Conservation (phyloP, 2,888 invertebrate species). For the Leptura quadrifasciata region DNA sequence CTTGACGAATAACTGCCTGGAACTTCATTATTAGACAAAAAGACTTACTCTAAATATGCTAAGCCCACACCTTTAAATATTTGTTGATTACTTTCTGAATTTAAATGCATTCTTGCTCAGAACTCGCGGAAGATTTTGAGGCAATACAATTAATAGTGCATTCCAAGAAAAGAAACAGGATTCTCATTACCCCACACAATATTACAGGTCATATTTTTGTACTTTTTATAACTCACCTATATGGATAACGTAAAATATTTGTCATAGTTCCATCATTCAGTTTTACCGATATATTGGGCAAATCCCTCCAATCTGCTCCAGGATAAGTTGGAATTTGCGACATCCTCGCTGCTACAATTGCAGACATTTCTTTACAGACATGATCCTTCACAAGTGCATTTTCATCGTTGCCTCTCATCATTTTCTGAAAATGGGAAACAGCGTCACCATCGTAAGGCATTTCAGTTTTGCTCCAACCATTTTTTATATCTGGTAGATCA, state of each 20-base stretch:
- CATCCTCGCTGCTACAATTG: constrained; percentile 86
- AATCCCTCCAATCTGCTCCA: constrained; percentile 91
- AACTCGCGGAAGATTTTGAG: neutral
- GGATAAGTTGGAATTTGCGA: constrained; percentile 83
- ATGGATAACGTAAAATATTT: constrained; percentile 76
- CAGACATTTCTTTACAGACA: constrained; percentile 89
- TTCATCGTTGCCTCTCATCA: constrained; percentile 76
- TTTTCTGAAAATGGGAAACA: constrained; percentile 84
- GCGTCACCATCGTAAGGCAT: constrained; percentile 84
- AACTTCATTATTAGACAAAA: too few relatives aligned
- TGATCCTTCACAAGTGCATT: constrained; percentile 78
- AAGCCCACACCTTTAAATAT: too few relatives aligned
- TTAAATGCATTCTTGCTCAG: too few relatives aligned
- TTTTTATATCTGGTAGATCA: constrained; percentile 85
- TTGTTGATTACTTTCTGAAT: too few relatives aligned
- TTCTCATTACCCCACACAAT: too few relatives aligned
- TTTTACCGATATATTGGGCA: constrained; percentile 85
- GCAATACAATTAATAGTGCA: neutral
- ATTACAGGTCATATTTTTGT: neutral
- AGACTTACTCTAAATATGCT: too few relatives aligned
- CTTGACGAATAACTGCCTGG: too few relatives aligned
- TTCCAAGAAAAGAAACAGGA: neutral
- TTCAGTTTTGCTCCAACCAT: constrained; percentile 82
- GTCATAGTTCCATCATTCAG: constrained; percentile 83
- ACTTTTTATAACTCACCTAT: constrained; percentile 72